Percentiles rank a stretch among this genome's conserved stretches.
phyloP scores from a whole-genome alignment of 2,888 invertebrate species.

The Drosophila subquinaria region DNA sequence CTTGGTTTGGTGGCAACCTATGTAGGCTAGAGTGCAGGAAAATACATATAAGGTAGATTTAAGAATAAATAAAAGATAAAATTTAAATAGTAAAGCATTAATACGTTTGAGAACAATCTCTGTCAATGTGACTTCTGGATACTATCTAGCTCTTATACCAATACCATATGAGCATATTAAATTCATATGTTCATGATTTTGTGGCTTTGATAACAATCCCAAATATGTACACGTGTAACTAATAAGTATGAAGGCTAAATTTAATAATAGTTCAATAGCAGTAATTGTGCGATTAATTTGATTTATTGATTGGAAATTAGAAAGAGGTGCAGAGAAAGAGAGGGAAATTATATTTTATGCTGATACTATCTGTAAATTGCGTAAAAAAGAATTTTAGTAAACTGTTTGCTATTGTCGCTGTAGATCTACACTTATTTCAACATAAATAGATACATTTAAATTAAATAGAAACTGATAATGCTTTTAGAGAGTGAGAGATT shows the following conservation, averaged over 20 bases:
- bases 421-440: not conserved
- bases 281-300: slow-evolving; percentile 1
- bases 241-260: not conserved
- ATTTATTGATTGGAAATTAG: not conserved
- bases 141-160: too few relatives aligned
- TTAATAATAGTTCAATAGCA: not conserved
- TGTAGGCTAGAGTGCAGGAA: not conserved
- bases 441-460: not conserved
- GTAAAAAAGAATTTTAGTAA: not conserved
- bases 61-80: not conserved
- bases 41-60: not conserved
- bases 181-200: not conserved
- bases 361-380: not conserved
- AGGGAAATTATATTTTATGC: not conserved
- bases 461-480: not conserved
- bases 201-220: not conserved
- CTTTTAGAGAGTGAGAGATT: not conserved
- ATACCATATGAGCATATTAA: not conserved
- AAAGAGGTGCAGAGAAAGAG: not conserved
- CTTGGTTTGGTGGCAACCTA: too few relatives aligned
- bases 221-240: slow-evolving; percentile 4
- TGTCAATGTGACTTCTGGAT: too few relatives aligned
- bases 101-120: not conserved
- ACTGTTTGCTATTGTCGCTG: not conserved
- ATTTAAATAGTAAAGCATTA: not conserved